phyloP scores from a whole-genome alignment of 2,113 vertebrate genomes.

The Gopherus flavomarginatus region DNA sequence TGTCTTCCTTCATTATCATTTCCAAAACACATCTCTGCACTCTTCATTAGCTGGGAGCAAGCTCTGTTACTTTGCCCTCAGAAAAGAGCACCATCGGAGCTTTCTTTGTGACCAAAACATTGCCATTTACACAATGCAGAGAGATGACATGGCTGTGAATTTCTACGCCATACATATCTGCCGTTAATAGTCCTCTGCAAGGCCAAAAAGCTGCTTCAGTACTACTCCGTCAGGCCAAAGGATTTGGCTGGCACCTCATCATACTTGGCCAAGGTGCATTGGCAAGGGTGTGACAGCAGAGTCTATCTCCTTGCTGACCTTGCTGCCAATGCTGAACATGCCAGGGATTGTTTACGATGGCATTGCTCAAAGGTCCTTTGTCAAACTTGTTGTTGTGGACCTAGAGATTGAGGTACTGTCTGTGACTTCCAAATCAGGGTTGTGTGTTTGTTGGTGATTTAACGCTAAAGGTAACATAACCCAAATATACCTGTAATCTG shows the following conservation, averaged over 20 bases:
- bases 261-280: fast-evolving
- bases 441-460: background rate
- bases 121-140: background rate
- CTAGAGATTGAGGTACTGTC: background rate
- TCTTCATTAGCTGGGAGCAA: background rate
- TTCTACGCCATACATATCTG: background rate
- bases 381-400: background rate
- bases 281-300: background rate
- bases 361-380: background rate
- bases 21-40: background rate
- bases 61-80: background rate
- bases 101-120: background rate
- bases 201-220: background rate
- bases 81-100: background rate
- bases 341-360: background rate
- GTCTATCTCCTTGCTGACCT: background rate
- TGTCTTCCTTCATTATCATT: background rate
- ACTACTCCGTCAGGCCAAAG: background rate
- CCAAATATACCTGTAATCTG: background rate
- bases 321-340: background rate
- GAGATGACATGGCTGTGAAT: background rate
- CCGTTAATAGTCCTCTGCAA: background rate
- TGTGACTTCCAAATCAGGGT: background rate
- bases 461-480: background rate
- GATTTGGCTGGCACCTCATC: background rate